Evolutionary conservation across 2,888 invertebrate species (phyloP).

Genomic region (Sminthurinus aureus): DNA sequence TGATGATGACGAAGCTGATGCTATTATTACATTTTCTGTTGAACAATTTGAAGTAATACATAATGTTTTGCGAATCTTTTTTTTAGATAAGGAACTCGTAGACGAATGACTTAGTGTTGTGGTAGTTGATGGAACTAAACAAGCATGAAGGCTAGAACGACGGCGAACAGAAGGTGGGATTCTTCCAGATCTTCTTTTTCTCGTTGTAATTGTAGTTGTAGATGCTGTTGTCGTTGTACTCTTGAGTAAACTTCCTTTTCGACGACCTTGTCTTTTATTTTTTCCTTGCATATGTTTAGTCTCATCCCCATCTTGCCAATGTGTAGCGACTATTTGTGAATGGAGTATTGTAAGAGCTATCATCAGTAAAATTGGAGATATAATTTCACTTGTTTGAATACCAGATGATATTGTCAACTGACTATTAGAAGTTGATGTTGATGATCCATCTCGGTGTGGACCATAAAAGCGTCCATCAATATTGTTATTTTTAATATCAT

Average conservation of each 20-base stretch:
- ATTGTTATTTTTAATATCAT: conserved; percentile 5
- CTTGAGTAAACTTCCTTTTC: conserved; percentile 22
- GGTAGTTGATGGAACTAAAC: not conserved
- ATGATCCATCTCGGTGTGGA: conserved; percentile 4
- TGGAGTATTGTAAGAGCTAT: conserved; percentile 78
- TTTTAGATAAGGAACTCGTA: conserved; percentile 2
- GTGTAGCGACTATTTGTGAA: conserved; percentile 80
- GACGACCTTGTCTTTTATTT: not conserved
- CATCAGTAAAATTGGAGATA: conserved; percentile 77
- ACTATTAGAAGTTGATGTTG: not conserved
- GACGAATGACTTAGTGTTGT: conserved; percentile 1
- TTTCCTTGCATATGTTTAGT: not conserved
- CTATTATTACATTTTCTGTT: conserved; percentile 28
- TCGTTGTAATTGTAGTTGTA: not conserved
- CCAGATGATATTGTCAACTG: conserved; percentile 34
- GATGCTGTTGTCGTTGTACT: conserved; percentile 3
- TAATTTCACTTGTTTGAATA: conserved; percentile 67
- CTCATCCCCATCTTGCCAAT: conserved; percentile 56
- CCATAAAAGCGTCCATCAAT: not conserved
- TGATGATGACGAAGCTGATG: conserved; percentile 33
- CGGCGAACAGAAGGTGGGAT: conserved; percentile 40
- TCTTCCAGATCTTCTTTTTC: conserved; percentile 2
- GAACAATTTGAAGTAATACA: conserved; percentile 24
- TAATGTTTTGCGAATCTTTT: conserved; percentile 26
- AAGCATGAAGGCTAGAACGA: conserved; percentile 29